phyloP scores from a whole-genome alignment of 2,888 invertebrate species.

The Pelosia muscerda region DNA sequence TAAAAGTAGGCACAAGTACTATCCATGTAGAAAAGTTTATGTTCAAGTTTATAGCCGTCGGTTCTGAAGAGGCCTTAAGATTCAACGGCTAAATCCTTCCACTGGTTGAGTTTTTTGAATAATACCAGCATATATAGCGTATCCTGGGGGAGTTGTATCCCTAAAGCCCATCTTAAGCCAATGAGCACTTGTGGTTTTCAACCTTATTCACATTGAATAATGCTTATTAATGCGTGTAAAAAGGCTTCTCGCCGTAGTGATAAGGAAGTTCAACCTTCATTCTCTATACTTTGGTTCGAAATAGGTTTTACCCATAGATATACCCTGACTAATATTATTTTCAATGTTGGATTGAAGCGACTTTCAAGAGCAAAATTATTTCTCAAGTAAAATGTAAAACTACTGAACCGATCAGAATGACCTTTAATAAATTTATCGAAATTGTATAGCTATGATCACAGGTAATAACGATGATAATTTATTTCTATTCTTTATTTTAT shows the following conservation, averaged over 20 bases:
- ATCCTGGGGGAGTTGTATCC: conserved; percentile 39
- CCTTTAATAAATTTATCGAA: neutral
- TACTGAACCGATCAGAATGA: neutral
- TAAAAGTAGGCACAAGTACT: conserved; percentile 19
- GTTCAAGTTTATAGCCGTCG: conserved; percentile 39
- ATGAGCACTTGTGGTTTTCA: conserved; percentile 28
- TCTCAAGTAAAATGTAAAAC: neutral
- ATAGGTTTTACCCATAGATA: no score
- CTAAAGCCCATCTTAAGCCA: conserved; percentile 37
- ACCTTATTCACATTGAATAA: conserved; percentile 41
- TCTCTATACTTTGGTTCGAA: conserved; percentile 23
- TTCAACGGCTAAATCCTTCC: conserved; percentile 41
- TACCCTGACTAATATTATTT: conserved; percentile 3
- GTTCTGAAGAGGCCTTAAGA: conserved; percentile 32
- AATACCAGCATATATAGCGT: conserved; percentile 36
- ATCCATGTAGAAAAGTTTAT: conserved; percentile 33
- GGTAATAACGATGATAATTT: neutral
- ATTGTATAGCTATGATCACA: neutral
- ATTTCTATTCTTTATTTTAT: no score
- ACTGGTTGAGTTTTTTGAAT: conserved; percentile 42
- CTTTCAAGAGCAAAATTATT: neutral
- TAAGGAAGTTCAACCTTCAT: conserved; percentile 29
- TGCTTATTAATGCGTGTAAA: conserved; percentile 27
- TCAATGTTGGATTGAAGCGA: neutral
- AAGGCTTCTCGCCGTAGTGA: conserved; percentile 16